phyloP scores from a whole-genome alignment of 2,888 invertebrate genomes.

The Gerris lacustris region DNA sequence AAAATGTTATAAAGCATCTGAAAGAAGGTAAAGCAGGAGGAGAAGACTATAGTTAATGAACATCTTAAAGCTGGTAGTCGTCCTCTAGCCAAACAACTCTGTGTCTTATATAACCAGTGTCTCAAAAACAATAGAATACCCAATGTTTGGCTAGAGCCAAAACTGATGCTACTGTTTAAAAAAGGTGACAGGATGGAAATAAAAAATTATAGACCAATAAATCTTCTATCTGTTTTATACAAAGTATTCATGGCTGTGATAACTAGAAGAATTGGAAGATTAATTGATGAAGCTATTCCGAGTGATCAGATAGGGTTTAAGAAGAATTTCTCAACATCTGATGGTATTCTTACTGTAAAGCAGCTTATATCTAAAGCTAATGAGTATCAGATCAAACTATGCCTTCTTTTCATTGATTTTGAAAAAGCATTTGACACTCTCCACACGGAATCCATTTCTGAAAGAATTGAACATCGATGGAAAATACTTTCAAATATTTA shows the following conservation, averaged over 20 bases:
- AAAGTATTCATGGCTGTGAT: slow-evolving; percentile 6
- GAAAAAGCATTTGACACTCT: neutral
- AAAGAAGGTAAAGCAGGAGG: slow-evolving; percentile 12
- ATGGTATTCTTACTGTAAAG: slow-evolving; percentile 5
- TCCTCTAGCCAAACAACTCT: neutral
- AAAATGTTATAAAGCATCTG: neutral
- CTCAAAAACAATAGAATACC: neutral
- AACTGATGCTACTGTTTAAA: slow-evolving; percentile 9
- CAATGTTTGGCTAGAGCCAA: slow-evolving; percentile 5
- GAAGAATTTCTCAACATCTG: slow-evolving; percentile 10
- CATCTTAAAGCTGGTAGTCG: slow-evolving; percentile 9
- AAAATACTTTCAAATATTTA: slow-evolving; percentile 7
- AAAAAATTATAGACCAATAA: slow-evolving; percentile 12
- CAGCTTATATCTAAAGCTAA: slow-evolving; percentile 5
- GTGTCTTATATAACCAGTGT: neutral
- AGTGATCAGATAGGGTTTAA: slow-evolving; percentile 6
- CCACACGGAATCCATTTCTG: slow-evolving; percentile 3
- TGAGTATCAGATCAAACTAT: slow-evolving; percentile 10
- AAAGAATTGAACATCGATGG: neutral
- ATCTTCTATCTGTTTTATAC: slow-evolving; percentile 10
- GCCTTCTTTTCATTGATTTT: slow-evolving; percentile 4
- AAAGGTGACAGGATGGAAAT: slow-evolving; percentile 12
- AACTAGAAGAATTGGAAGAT: slow-evolving; percentile 2
- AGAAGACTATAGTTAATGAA: neutral
- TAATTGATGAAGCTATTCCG: neutral